Base-by-base conservation (phyloP, 2,888 invertebrate species). In the Girardia tigrina region DNA sequence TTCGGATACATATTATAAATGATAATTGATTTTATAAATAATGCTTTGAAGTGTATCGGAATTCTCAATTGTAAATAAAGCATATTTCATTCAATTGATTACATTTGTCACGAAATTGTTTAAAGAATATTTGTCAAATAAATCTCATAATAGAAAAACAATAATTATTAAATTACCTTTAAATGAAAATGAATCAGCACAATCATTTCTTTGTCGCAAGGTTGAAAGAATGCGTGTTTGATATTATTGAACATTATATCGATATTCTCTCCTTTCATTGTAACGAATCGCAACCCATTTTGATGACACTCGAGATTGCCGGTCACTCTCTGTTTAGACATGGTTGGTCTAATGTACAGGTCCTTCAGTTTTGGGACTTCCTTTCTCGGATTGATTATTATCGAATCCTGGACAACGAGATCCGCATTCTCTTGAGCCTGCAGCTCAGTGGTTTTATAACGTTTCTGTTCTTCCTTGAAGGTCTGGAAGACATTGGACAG, bases 231-330 rank as follows among this genome's bases (percentile, higher is more conserved):
- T 8, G 98, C 95, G 83, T 97, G 94, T 84, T 95, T 94, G 79
- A 99, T 97, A 85, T 98, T 99, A 86, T 98, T 98, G 85, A 97
- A 98, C 74, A 98, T 86, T 80, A 98, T 97, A 82, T 98, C 98
- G 6, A 99, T 95, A 87, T 98, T 98, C 82, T 99, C 98, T 2
- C 98, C 98, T 80, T 97, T 89, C n/a, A 98, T 92, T 0, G 97
- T 97, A 0, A 95, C 97, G 83, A 97, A 99, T 42, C 95, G 82
- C 81, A 88, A 87, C 85, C 97, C 97, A 82, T 98, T 98, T 0
- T 90, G 88, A 81, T 98, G 98, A 0, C 98, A 92, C 85, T 99
- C 97, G 78, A 97, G 85, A 56, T 28, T 28, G 12, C 75, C 75
- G 0, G 83, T 82, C 89, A 95, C 94, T 82, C 95, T 88, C 79